Evolutionary conservation across 1,140 invertebrate genomes (phyloP), one percentile per base, ranked within the genome.

Genomic region (Wasmannia auropunctata): DNA sequence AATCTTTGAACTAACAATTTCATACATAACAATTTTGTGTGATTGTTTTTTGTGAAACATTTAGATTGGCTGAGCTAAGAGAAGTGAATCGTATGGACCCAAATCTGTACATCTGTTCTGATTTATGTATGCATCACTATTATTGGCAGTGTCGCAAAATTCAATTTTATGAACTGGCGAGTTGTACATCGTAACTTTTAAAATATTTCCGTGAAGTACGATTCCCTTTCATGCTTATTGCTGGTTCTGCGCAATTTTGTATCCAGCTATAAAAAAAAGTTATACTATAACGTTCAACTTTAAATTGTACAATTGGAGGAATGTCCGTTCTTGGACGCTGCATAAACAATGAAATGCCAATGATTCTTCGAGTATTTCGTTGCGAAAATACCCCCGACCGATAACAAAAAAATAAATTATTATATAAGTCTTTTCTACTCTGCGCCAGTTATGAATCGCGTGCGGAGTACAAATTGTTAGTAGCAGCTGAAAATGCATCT

Each of bases 311-410:
- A 91, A 91, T 87, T 89, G 81, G 62, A 90, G 87, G 43, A 88
- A 87, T 92, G 91, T 92, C 77, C 72, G 86, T 54, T 62, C 72
- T 91, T 80, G 89, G 81, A 91, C 81, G 87, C 67, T 86, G 86
- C 67, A 92, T 92, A 92, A 92, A 92, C 31, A 81, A 91, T 90
- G 86, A 89, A 90, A 88, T 91, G 83, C 86, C 84, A 92, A 91
- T 90, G 72, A 91, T 58, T 81, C 67, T 86, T 51, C 25, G 80
- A 89, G 77, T 92, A 80, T 91, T 92, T 92, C 87, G 90, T 91
- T 91, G 83, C 69, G 74, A 90, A 62, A 87, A 90, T 87, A 86
- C 65, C 79, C 87, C 84, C 58, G 58, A 92, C 81, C 84, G 74
- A 83, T 0, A 89, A 43, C 74, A 87, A 80, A 87, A 46, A 76